Evolutionary conservation across 1,140 invertebrate genomes (phyloP).

Genomic region (Macrocentrus cingulum): DNA sequence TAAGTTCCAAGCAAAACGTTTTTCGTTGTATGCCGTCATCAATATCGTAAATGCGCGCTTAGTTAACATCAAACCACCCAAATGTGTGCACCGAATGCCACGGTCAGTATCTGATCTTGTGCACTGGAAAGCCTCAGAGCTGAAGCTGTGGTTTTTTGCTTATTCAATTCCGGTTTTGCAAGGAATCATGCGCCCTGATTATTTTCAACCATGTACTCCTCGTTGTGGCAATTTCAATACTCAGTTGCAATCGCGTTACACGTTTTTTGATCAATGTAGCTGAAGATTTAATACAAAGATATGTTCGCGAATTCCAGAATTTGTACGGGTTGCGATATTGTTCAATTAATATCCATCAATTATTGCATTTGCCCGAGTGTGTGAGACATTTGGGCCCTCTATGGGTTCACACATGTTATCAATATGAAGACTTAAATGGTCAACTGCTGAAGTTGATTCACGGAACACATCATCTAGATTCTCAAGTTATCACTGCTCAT

Average conservation of each 20-base stretch:
- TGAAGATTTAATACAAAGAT: conserved; percentile 11
- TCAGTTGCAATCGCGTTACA: conserved; percentile 15
- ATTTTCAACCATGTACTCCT: conserved; percentile 11
- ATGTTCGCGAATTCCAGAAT: conserved; percentile 8
- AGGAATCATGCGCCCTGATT: conserved; percentile 2
- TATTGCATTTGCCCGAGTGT: background rate
- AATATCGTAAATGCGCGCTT: background rate
- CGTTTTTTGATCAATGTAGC: background rate
- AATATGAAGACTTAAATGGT: conserved; percentile 13
- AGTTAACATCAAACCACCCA: conserved; percentile 1
- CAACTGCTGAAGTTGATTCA: conserved; percentile 1
- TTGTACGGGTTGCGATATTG: background rate
- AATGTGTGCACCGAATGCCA: conserved; percentile 14
- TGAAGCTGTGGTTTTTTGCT: conserved; percentile 3
- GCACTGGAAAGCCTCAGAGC: conserved; percentile 4
- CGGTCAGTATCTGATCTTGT: background rate
- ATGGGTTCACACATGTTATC: background rate
- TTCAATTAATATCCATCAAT: conserved; percentile 2
- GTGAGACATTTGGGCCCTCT: background rate
- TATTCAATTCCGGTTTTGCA: background rate
- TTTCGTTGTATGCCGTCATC: background rate
- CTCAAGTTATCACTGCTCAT: background rate
- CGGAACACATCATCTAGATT: background rate
- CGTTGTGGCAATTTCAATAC: conserved; percentile 20
- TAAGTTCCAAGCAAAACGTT: background rate